These are phyloP conservation scores for Delichon dasypus DNA, from an alignment of 2,797 vertebrate species.

Conservation along the genomic window DNA sequence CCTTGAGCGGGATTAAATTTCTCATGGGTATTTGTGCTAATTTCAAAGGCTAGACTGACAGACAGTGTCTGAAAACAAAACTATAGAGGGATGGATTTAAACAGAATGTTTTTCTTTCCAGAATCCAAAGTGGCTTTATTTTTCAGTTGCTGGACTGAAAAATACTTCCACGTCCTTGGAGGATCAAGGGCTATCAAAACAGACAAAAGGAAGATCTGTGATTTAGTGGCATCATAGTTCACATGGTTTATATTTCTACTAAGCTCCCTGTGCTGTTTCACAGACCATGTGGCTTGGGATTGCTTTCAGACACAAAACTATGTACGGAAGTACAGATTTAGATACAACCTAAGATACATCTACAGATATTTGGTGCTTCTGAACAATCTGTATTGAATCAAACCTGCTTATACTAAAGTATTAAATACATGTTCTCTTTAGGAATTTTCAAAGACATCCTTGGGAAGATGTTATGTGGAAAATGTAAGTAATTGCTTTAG, in stretches of 20 bases:
- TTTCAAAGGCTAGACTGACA: slow-evolving; percentile 66
- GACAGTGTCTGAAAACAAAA: slow-evolving; percentile 57
- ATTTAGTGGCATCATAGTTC: slow-evolving; percentile 68
- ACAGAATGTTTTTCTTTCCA: slow-evolving; percentile 59
- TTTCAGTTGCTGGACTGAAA: slow-evolving; percentile 45
- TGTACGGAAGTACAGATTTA: slow-evolving; percentile 78
- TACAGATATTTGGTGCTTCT: slow-evolving; percentile 58
- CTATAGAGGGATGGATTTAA: slow-evolving; percentile 52
- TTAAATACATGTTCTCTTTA: slow-evolving; percentile 75
- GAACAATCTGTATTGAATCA: slow-evolving; percentile 75
- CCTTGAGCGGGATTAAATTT: slow-evolving; percentile 56
- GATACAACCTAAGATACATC: slow-evolving; percentile 77
- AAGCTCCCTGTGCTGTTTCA: slow-evolving; percentile 70
- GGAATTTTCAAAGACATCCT: slow-evolving; percentile 77
- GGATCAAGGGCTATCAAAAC: slow-evolving; percentile 75
- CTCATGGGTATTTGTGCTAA: slow-evolving; percentile 63
- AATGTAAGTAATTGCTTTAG: slow-evolving; percentile 72
- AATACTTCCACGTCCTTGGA: slow-evolving; percentile 52
- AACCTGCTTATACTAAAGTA: slow-evolving; percentile 78
- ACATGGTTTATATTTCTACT: slow-evolving; percentile 80
- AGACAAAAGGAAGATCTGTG: slow-evolving; percentile 73
- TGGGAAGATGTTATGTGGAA: slow-evolving; percentile 76
- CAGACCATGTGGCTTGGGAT: slow-evolving; percentile 61
- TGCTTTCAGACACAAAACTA: slow-evolving; percentile 70
- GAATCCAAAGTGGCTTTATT: slow-evolving; percentile 42